Evolutionary conservation across 2,113 vertebrate genomes (phyloP), one percentile per base, ranked within the genome.

Genomic region (Drymodes brunneopygia): DNA sequence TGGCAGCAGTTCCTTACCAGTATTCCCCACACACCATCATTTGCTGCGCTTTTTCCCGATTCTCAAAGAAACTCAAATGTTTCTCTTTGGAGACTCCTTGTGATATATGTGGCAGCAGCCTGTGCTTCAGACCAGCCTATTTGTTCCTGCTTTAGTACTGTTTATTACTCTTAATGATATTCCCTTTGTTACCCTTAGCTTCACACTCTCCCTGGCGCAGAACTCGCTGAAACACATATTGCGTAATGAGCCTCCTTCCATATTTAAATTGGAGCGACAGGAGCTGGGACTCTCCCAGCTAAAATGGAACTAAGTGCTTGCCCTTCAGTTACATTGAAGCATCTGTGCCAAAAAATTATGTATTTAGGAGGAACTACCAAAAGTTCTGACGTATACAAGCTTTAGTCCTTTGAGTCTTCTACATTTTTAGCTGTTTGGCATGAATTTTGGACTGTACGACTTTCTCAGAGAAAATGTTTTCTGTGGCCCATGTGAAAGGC

Each of bases 261-360:
- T 84, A 69, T 82, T 73, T 82, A 58, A 82, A 73, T 21, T 11
- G 44, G 79, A 81, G 87, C 87, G 45, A 70, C 62, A 40, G 9
- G 62, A 94, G 64, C 12, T 94, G 93, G 92, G 93, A 62, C 90
- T 93, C 81, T 93, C 87, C 89, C 85, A 86, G 90, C 78, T 94
- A 58, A 92, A 97, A 88, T 64, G 88, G 90, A 95, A 20, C 67
- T 77, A 57, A 88, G 56, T 54, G 50, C 78, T 91, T 94, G 81
- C 81, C 90, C 94, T 94, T 66, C 40, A 33, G 90, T 93, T 90
- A 74, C 44, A 29, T 40, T 62, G 56, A 80, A 86, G 51, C 48
- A 44, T 94, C 54, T 3, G 6, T 90, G 93, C 95, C 93, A 95
- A 96, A 88, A 88, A 90, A 44, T 44, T 62, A 40, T 73, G 64